phyloP scores from a whole-genome alignment of 1,140 invertebrate genomes.

The Ditylenchus dipsaci region DNA sequence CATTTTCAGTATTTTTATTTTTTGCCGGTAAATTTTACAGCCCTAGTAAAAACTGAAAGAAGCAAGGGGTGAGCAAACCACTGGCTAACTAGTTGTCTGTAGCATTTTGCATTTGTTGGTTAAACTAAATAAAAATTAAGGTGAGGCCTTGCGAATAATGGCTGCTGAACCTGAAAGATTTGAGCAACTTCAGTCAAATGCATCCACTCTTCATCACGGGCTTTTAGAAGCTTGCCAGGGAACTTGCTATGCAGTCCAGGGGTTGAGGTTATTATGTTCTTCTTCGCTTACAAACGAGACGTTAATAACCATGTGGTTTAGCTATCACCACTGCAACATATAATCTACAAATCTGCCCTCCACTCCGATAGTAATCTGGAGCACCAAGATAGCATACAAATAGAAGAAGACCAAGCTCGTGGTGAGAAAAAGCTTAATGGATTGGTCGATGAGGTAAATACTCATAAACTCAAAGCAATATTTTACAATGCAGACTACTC shows the following conservation, averaged over 20 bases:
- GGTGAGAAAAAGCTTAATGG: constrained; percentile 40
- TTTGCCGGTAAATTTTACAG: too few relatives aligned
- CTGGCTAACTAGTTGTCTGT: too few relatives aligned
- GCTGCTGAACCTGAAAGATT: constrained; percentile 44
- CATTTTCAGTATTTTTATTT: too few relatives aligned
- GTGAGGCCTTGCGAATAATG: constrained; percentile 57
- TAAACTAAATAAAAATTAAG: neutral
- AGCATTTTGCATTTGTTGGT: too few relatives aligned
- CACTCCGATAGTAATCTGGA: constrained; percentile 20
- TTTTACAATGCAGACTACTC: too few relatives aligned
- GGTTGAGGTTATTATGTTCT: constrained; percentile 13
- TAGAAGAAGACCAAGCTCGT: constrained; percentile 9
- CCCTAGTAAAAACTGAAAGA: too few relatives aligned
- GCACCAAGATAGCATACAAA: neutral
- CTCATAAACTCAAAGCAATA: too few relatives aligned
- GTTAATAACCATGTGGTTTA: neutral
- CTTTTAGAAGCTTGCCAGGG: constrained; percentile 33
- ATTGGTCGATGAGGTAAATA: constrained; percentile 35
- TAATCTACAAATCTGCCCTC: constrained; percentile 13
- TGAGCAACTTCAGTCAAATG: constrained; percentile 32
- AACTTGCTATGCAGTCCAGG: constrained; percentile 39
- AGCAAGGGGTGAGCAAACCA: too few relatives aligned
- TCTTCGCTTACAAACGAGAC: too few relatives aligned
- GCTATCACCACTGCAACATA: constrained; percentile 41
- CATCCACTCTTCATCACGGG: constrained; percentile 33